Base-by-base conservation (phyloP, 2,113 vertebrate species). In the Neotoma lepida region DNA sequence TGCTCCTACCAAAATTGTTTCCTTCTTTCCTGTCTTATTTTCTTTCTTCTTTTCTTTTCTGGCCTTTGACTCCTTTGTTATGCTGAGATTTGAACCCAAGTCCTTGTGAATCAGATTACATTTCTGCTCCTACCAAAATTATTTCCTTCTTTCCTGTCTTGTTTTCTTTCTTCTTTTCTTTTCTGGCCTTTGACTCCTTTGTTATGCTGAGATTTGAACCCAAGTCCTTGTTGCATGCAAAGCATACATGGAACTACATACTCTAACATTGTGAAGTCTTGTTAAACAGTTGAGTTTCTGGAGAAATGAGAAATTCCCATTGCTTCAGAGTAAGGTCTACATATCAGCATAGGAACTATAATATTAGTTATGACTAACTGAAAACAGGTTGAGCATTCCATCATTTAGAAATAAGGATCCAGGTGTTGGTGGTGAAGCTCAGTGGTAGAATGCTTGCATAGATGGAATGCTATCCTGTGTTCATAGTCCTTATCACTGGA, bases 281-380 rank as follows among this genome's bases (percentile, higher is more conserved):
- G 82, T 88, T 94, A n/a, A 95, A 73, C 41, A 91, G 90, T 44
- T 96, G 93, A 58, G 56, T 88, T 80, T 33, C 30, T 94, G 30
- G 46, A 86, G 71, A 92, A 95, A 93, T 87, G 30, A 90, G 56
- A 88, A 86, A 93, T n/a, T 87, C 39, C 35, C 58, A 88, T 22
- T 93, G 82, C 73, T 94, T 94, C 64, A 84, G 68, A 96, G 77
- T 88, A 94, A 92, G 39, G 49, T 54, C 41, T 44, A 68, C 41
- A 86, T 49, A 96, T 82, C 87, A 90, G 49, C 33, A 88, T 64
- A 86, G 44, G 26, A 77, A 86, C 46, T 66, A 20, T 84, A 88
- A 92, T 91, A 95, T 2, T 94, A 44, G 26, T 89, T 63, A 73
- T 90, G 14, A 24, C 58, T 94, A 30, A 74, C n/a, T 90, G 68